These are phyloP conservation scores for Erpobdella octoculata DNA, from an alignment of 2,888 invertebrate species.

Conservation along the genomic window DNA sequence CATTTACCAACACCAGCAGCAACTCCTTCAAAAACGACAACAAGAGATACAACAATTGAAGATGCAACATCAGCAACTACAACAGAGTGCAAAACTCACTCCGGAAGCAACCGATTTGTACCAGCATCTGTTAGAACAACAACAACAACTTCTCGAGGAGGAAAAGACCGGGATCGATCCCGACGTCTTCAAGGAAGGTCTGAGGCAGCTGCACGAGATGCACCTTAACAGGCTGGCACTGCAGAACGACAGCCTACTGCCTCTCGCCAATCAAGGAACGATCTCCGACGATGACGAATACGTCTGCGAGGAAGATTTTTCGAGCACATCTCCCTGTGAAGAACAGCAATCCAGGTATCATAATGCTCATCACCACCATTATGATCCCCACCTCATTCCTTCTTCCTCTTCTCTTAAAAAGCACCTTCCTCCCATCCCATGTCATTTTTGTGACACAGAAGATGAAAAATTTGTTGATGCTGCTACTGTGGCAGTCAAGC, in stretches of 20 bases:
- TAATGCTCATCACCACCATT: background rate
- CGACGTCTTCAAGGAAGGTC: conserved; percentile 24
- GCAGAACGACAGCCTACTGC: background rate
- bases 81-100: background rate
- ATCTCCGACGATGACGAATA: background rate
- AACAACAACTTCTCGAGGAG: conserved; percentile 15
- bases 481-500: background rate
- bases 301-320: background rate
- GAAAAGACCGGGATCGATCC: conserved; percentile 5
- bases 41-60: background rate
- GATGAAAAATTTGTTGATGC: background rate
- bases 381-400: background rate
- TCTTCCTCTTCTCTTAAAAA: background rate
- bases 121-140: conserved; percentile 25
- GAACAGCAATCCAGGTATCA: background rate
- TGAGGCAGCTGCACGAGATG: conserved; percentile 25
- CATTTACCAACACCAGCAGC: conserved; percentile 14
- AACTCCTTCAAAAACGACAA: background rate
- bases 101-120: conserved; percentile 11
- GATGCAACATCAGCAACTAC: background rate
- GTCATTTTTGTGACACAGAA: background rate
- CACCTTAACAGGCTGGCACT: conserved; percentile 10
- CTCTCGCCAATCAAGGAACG: too few species aligned
- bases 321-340: background rate
- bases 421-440: background rate